Base-by-base conservation (phyloP, 2,888 invertebrate genomes). In the Crematogaster levior region DNA sequence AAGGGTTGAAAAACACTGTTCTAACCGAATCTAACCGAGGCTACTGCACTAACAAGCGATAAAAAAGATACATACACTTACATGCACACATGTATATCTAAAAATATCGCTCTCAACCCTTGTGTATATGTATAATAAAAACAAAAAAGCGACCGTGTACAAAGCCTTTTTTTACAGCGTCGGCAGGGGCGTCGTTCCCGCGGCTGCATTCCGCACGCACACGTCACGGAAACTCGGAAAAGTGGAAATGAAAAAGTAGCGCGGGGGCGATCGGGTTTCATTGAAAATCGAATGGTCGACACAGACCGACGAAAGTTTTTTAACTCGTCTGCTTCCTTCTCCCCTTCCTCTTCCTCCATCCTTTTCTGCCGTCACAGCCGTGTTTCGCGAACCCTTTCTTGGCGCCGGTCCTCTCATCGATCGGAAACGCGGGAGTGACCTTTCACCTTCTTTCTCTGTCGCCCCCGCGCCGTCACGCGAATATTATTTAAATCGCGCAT, bases 11-110 rank as follows among this genome's bases (percentile, higher is more conserved):
- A 68, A 79, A 81, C 72, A 79, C 77, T 79, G 72, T 51, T 75
- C 87, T 88, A 87, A 88, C 80, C 89, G 79, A 83, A 80, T 82
- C 85, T 88, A 87, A 88, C 83, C 83, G 81, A 84, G 70, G 83
- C 74, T 84, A 37, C 48, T 82, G 46, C 81, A 89, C 85, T 89
- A 88, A 88, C 85, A 73, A 70, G 48, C 80, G 63, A 65, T 51
- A 4, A n/a, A 61, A 63, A 48, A 63, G 75, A 66, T 81, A 51
- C 56, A 66, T 27, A 53, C 15, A 72, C 24, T 12, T 51, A 37
- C 30, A 51, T 51, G 34, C 12, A 77, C 27, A 75, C 10, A 30
- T 43, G 43, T 30, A 40, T n/a, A 77, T 53, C 53, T 15, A 65
- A 68, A 77, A 68, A 24, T 61, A 70, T 82, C 24, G 30, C 82